Conservation (phyloP, 2,113 vertebrate species). For the Cyprinus carpio region DNA sequence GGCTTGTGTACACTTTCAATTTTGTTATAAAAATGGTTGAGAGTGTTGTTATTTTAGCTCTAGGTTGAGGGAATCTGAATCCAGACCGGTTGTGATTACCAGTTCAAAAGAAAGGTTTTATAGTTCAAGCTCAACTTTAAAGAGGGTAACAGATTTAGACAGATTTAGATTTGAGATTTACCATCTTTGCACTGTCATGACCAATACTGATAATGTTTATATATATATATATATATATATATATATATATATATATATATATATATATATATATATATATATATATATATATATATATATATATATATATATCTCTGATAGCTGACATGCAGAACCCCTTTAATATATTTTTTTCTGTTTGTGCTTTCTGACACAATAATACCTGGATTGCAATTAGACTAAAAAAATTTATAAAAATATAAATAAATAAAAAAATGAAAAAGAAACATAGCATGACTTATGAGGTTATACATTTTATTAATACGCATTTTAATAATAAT, state of each 20-base stretch:
- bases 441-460: too few species aligned
- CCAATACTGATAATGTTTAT: background rate
- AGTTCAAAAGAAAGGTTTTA: conserved; percentile 15
- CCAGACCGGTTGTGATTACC: conserved; percentile 13
- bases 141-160: background rate
- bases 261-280: too few species aligned
- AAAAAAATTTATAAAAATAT: too few species aligned
- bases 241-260: too few species aligned
- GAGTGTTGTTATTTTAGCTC: background rate
- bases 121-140: conserved; percentile 1
- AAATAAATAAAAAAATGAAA: too few species aligned
- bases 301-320: background rate
- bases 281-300: too few species aligned
- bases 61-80: background rate
- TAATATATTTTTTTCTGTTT: background rate
- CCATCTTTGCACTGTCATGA: background rate
- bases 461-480: too few species aligned
- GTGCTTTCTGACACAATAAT: background rate
- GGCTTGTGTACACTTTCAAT: conserved; percentile 26
- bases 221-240: too few species aligned
- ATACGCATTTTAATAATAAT: too few species aligned
- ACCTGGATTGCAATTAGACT: background rate
- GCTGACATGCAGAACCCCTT: background rate
- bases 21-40: conserved; percentile 9
- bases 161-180: background rate